phyloP scores from a whole-genome alignment of 2,113 vertebrate genomes.

The Lepus americanus region DNA sequence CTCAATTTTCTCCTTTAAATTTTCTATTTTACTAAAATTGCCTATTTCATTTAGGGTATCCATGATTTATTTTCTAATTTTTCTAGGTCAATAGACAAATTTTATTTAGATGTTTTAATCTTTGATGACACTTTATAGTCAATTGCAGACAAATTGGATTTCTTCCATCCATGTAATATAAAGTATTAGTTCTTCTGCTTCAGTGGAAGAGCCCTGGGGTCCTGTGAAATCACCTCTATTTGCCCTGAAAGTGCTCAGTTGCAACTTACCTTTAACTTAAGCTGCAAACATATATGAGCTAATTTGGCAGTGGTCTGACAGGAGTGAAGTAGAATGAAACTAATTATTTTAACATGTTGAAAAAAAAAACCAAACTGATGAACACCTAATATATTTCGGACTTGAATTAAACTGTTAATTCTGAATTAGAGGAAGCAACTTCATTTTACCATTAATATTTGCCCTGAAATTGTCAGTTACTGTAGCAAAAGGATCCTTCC shows the following conservation, averaged over 20 bases:
- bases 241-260: not conserved
- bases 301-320: not conserved
- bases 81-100: not conserved
- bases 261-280: not conserved
- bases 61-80: constrained; percentile 14
- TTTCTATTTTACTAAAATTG: not conserved
- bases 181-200: not conserved
- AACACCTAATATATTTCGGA: not conserved
- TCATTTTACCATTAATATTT: constrained; percentile 20
- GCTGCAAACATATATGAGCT: not conserved
- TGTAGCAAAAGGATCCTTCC: constrained; percentile 30
- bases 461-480: constrained; percentile 7
- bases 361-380: not conserved
- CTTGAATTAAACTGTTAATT: not conserved
- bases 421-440: constrained; percentile 7
- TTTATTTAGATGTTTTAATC: constrained; percentile 4
- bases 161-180: not conserved
- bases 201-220: not conserved
- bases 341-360: not conserved
- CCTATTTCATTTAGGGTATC: not conserved
- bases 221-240: not conserved
- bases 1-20: not conserved
- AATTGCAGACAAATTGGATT: constrained; percentile 1
- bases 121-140: not conserved
- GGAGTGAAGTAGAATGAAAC: not conserved